A percentile compares a stretch with the other conserved stretches of the same genome.
Conservation (phyloP, 2,888 invertebrate species). For the Caenorhabditis parvicauda region DNA sequence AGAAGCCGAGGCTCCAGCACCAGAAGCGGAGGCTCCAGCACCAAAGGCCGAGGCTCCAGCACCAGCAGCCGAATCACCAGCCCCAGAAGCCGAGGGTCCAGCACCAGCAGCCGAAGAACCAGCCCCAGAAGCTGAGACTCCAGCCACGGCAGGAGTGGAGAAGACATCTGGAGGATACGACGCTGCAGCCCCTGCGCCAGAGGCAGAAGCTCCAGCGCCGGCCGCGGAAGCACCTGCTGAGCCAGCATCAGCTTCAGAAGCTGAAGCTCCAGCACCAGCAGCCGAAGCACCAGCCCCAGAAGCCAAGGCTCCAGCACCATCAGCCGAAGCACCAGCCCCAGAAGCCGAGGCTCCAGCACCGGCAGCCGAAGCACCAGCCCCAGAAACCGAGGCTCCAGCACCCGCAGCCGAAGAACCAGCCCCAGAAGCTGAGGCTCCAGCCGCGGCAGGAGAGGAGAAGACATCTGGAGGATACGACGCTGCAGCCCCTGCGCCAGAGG, state of each 20-base stretch:
- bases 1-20: slow-evolving; percentile 10
- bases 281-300: background rate
- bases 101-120: background rate
- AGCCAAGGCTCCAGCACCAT: background rate
- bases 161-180: background rate
- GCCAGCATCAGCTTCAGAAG: slow-evolving; percentile 8
- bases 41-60: slow-evolving; percentile 10
- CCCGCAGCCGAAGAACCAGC: background rate
- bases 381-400: background rate
- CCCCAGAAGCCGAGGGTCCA: background rate
- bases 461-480: too few species aligned
- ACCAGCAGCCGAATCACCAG: slow-evolving; percentile 12
- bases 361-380: background rate
- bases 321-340: background rate
- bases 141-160: background rate
- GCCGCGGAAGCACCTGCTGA: slow-evolving; percentile 3
- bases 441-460: slow-evolving; percentile 7
- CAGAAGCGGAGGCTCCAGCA: slow-evolving; percentile 5
- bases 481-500: slow-evolving; percentile 8
- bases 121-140: slow-evolving; percentile 1
- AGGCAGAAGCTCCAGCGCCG: slow-evolving; percentile 4
- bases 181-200: slow-evolving; percentile 8
- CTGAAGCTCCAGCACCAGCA: background rate
- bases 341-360: background rate
- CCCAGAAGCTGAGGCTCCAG: slow-evolving; percentile 8